Evolutionary conservation across 1,140 invertebrate species (phyloP).

Genomic region (Aphidius ervi): DNA sequence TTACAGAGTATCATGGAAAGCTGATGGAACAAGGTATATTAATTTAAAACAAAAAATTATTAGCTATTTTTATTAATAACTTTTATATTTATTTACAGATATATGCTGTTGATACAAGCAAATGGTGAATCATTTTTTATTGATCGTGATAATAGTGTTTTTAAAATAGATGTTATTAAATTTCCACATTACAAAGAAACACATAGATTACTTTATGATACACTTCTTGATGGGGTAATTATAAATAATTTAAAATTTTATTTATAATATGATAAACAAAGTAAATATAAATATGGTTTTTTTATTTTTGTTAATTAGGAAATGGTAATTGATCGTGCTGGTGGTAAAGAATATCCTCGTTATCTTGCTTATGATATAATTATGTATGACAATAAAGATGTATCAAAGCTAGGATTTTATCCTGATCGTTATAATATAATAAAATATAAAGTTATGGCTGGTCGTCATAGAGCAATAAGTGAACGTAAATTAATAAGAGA

Average conservation of each 20-base stretch:
- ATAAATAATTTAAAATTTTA: conserved; percentile 4
- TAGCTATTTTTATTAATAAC: background rate
- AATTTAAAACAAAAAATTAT: background rate
- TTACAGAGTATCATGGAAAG: conserved; percentile 98
- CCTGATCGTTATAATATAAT: conserved; percentile 75
- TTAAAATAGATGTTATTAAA: conserved; percentile 73
- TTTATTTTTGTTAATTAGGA: conserved; percentile 56
- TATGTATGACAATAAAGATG: conserved; percentile 73
- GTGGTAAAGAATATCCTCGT: conserved; percentile 71
- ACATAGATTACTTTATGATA: conserved; percentile 69
- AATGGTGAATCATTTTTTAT: conserved; percentile 85
- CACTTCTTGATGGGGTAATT: conserved; percentile 88
- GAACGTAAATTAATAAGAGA: conserved; percentile 70
- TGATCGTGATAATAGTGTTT: conserved; percentile 94
- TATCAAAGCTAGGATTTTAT: conserved; percentile 73
- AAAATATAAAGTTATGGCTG: conserved; percentile 62
- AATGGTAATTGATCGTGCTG: conserved; percentile 82
- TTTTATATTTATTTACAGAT: conserved; percentile 42
- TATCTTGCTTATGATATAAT: conserved; percentile 97
- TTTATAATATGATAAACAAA: no score
- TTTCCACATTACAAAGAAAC: conserved; percentile 77
- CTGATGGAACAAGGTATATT: conserved; percentile 93
- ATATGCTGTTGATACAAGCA: conserved; percentile 93
- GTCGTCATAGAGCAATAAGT: conserved; percentile 68
- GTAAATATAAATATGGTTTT: background rate